A percentile compares a stretch with the other conserved stretches of the same genome.
Evolutionary conservation across 1,140 invertebrate genomes (phyloP).

Genomic region (Euglossa dilemma): DNA sequence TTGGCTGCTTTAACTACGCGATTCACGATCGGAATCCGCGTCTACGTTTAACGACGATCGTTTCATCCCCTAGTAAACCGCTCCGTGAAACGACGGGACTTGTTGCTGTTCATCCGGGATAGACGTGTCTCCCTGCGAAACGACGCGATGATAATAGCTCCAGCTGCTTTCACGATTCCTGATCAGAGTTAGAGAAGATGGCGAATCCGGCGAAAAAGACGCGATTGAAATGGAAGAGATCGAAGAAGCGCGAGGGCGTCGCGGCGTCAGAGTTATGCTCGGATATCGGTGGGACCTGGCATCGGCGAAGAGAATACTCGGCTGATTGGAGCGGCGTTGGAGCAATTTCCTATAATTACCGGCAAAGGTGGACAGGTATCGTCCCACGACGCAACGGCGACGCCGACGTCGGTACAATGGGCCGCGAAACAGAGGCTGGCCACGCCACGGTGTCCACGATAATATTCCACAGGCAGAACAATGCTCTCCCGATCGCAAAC

Average conservation of each 20-base stretch:
- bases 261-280: background rate
- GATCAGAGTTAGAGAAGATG: background rate
- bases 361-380: constrained; percentile 59
- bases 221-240: constrained; percentile 64
- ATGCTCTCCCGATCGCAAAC: background rate
- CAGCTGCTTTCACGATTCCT: too few relatives aligned
- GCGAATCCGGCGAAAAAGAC: background rate
- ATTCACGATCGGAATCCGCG: background rate
- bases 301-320: constrained; percentile 64
- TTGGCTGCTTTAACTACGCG: background rate
- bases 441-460: constrained; percentile 11
- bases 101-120: constrained; percentile 16
- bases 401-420: constrained; percentile 62
- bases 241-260: constrained; percentile 30
- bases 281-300: constrained; percentile 47
- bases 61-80: background rate
- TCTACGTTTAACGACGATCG: background rate
- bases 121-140: constrained; percentile 4
- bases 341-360: constrained; percentile 78
- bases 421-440: constrained; percentile 59
- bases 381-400: constrained; percentile 8
- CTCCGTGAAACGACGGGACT: constrained; percentile 21
- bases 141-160: constrained; percentile 24
- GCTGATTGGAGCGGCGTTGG: constrained; percentile 72
- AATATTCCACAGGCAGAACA: constrained; percentile 20